These are phyloP conservation scores for Galago senegalensis DNA, from an alignment of 2,797 vertebrate genomes.

Conservation along the genomic window DNA sequence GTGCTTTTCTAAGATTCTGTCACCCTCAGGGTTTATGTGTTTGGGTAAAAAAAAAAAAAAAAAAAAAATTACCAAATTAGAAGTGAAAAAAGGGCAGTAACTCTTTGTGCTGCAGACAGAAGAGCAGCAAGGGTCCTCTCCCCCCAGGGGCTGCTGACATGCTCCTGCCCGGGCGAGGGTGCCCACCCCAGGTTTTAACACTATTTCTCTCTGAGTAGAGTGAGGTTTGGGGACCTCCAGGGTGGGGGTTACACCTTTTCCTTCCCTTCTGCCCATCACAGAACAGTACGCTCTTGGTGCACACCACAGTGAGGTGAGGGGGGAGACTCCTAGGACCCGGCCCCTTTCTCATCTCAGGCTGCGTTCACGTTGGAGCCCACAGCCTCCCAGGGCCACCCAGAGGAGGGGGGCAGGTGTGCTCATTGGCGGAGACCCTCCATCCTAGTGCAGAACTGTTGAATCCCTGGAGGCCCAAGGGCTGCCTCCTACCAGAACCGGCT, in stretches of 20 bases:
- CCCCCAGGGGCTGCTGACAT: too few species aligned
- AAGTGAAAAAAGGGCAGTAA: neutral
- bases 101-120: neutral
- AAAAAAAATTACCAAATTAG: neutral
- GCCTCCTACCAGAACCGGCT: neutral
- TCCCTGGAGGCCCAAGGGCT: too few species aligned
- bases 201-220: neutral
- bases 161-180: too few species aligned
- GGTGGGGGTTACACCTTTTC: too few species aligned
- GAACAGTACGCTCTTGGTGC: neutral
- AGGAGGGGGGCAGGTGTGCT: too few species aligned
- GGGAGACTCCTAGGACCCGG: fast-evolving
- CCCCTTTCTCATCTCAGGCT: neutral
- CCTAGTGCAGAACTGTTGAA: fast-evolving
- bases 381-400: neutral
- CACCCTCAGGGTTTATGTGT: neutral
- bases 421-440: neutral
- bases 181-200: neutral
- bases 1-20: neutral
- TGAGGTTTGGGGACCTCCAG: neutral
- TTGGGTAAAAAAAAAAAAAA: neutral
- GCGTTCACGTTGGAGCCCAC: fast-evolving
- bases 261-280: neutral
- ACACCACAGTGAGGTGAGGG: neutral
- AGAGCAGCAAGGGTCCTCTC: too few species aligned